Evolutionary conservation across 2,888 invertebrate genomes (phyloP), one percentile per base, ranked within the genome.

Genomic region (Monopis laevigella): DNA sequence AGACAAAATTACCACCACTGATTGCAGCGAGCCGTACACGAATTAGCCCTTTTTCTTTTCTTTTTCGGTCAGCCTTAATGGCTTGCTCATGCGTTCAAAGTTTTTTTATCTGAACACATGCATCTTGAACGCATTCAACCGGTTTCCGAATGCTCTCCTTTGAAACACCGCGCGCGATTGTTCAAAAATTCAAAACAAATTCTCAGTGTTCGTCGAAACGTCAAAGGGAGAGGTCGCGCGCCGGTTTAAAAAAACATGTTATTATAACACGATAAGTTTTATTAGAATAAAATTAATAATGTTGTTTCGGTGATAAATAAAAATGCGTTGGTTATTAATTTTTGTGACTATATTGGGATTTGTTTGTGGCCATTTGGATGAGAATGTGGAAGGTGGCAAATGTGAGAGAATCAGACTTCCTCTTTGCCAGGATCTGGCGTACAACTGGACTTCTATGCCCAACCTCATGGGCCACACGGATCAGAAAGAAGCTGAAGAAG

Each of bases 361-460:
- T 52, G 51, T 39, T 42, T 45, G 40, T 51, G 53, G 39, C 57
- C 59, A 59, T 51, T 71, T 48, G 72, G 77, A 75, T 51, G 74
- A 78, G 47, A 66, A 77, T 53, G 50, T 55, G 47, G 68, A 83
- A 53, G 74, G 77, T 58, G 77, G 72, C 41, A 87, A 88, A 62
- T 94, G 94, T 69, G 90, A 93, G 72, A 83, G 86, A 56, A 92
- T 94, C 59, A 84, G 82, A 42, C 87, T 92, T 44, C 87, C 90
- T 32, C 82, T 90, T 69, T 94, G 94, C 65, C 86, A 88, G 63
- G 90, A 90, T 55, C 80, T 94, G 62, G 88, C 90, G 51, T 94
- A 94, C 77, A 93, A 93, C 73, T 86, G 88, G 75, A 94, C 94
- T 17, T 85, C 86, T 21, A 89, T 93, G 90, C 94, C 94, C 39